Evolutionary conservation across 2,888 invertebrate species (phyloP), one percentile per base, ranked within the genome.

Genomic region (Chalcis sispes): DNA sequence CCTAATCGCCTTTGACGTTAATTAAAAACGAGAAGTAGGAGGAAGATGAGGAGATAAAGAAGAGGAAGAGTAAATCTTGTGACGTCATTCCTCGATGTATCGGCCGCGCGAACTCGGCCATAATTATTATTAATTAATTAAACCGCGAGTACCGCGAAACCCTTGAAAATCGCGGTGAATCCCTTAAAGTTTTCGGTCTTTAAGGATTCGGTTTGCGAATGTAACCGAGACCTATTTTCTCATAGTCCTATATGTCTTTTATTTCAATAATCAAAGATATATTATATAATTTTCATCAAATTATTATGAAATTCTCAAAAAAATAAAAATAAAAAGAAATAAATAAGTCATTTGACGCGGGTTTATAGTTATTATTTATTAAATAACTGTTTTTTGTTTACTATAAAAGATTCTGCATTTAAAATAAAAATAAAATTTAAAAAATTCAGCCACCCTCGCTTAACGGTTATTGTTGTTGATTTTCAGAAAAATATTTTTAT

Each of bases 1-100:
- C 20, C 65, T 71, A 75, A 75, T 71, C 75, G 65, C 52, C 65
- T 71, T 61, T 70, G 71, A 65, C 71, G 70, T 71, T 75, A 75
- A 75, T 71, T 75, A 75, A 75, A 75, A 75, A 59, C 52, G 70
- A 52, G 52, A 29, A 64, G 67, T 7, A 10, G 1, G 52, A 56
- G 29, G 5, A n/a, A n/a, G n/a, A n/a, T n/a, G 42, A 61, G 40
- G 2, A 8, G 13, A 15, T 13, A 42, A 58, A n/a, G 32, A 15
- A 29, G 36, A 36, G 20, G n/a, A 27, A 58, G 36, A 46, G 42
- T 13, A 18, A 2, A n/a, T 5, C 13, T 8, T 40, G 54, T 48
- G 70, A 71, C 42, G 61, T 71, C 61, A 62, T 52, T 58, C 32
- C n/a, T n/a, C 4, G 20, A 2, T 13, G 8, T 25, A 48, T 23